These are phyloP conservation scores for Cheumatopsyche charites DNA, from an alignment of 1,140 invertebrate species.

Conservation along the genomic window DNA sequence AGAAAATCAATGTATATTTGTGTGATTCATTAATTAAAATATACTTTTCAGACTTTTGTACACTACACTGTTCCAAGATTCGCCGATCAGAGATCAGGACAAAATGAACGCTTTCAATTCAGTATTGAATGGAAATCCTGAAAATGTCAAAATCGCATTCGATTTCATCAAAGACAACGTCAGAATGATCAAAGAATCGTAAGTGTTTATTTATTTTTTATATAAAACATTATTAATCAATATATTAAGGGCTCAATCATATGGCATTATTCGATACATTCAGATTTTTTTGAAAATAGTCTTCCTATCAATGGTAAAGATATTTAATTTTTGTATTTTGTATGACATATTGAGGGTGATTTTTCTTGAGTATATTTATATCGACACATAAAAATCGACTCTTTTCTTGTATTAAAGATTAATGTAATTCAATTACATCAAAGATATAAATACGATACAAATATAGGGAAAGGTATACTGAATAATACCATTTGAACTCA, in stretches of 20 bases:
- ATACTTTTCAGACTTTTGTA: slow-evolving; percentile 24
- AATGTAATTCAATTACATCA: too few relatives aligned
- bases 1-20: slow-evolving; percentile 2
- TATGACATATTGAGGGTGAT: too few relatives aligned
- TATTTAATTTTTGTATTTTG: too few relatives aligned
- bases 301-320: too few relatives aligned
- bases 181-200: slow-evolving; percentile 54
- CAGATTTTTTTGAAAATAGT: too few relatives aligned
- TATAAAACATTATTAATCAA: too few relatives aligned
- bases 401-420: too few relatives aligned
- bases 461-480: background rate
- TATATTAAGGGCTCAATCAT: too few relatives aligned
- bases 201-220: slow-evolving; percentile 49
- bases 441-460: too few relatives aligned
- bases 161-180: slow-evolving; percentile 54
- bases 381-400: too few relatives aligned
- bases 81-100: slow-evolving; percentile 36
- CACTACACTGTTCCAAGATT: slow-evolving; percentile 26
- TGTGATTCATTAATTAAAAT: background rate
- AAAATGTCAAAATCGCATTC: slow-evolving; percentile 35
- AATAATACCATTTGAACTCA: background rate
- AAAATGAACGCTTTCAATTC: slow-evolving; percentile 38
- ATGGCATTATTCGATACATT: slow-evolving; percentile 42
- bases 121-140: slow-evolving; percentile 33
- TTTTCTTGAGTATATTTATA: too few relatives aligned